Conservation (phyloP, 2,113 vertebrate species). For the Oncorhynchus masou region DNA sequence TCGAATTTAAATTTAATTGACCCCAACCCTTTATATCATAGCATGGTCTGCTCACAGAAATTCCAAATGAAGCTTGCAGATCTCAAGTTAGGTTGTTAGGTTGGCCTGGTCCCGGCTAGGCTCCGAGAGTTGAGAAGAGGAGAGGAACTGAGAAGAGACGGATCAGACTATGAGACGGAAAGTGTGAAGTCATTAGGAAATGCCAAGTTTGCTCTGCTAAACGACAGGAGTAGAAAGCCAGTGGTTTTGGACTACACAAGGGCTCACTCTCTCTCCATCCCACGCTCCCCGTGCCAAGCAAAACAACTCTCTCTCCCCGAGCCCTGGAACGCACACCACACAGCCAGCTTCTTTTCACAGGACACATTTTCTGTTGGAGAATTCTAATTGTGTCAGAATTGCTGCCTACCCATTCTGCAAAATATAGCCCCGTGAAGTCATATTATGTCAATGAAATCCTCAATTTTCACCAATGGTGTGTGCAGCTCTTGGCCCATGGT, state of each 20-base stretch:
- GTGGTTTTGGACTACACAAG: neutral
- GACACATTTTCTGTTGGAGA: neutral
- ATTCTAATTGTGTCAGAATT: neutral
- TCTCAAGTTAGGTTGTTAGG: no score
- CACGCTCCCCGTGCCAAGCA: neutral
- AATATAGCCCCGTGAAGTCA: no score
- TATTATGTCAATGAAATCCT: no score
- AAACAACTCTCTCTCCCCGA: constrained; percentile 2
- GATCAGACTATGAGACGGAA: constrained; percentile 15
- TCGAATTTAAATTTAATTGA: no score
- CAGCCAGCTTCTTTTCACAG: neutral
- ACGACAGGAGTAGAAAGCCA: neutral
- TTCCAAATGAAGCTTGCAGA: no score
- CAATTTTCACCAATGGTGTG: no score
- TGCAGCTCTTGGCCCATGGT: no score
- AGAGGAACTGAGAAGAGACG: constrained; percentile 5
- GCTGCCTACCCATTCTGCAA: no score
- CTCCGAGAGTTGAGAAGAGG: neutral
- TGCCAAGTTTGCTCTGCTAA: constrained; percentile 6
- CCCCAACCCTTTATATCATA: no score
- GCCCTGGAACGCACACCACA: neutral
- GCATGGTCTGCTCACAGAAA: no score
- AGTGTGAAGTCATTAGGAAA: neutral
- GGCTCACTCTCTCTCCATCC: neutral
- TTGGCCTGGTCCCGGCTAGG: no score